These are phyloP conservation scores for Heliconius melpomene DNA, from an alignment of 1,140 invertebrate species.

Conservation along the genomic window DNA sequence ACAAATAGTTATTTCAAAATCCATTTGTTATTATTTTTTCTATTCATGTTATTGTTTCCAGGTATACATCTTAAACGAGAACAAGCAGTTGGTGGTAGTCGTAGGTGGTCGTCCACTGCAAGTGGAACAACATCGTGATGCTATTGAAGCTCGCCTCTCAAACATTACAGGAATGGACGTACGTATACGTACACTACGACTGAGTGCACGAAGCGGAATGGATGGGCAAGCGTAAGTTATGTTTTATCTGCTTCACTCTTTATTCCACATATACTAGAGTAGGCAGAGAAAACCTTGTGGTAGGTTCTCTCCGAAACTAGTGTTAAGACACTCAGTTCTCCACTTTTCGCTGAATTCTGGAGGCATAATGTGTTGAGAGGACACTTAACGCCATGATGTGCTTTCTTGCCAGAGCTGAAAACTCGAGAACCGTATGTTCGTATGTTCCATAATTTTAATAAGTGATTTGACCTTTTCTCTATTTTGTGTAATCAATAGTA, in stretches of 20 bases:
- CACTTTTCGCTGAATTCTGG: too few species aligned
- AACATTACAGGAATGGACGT: slow-evolving; percentile 89
- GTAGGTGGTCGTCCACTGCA: slow-evolving; percentile 88
- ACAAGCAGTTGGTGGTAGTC: slow-evolving; percentile 89
- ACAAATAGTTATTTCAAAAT: too few species aligned
- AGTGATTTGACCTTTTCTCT: not conserved
- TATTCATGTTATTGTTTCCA: slow-evolving; percentile 50
- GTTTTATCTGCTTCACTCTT: not conserved
- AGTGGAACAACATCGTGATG: slow-evolving; percentile 86
- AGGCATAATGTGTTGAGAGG: too few species aligned
- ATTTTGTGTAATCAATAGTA: not conserved
- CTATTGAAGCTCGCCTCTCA: slow-evolving; percentile 86
- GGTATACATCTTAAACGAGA: slow-evolving; percentile 91
- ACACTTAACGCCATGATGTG: too few species aligned
- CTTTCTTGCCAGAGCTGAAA: too few species aligned
- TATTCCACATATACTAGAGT: not conserved
- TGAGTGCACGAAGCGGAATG: slow-evolving; percentile 81
- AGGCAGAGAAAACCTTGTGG: too few species aligned
- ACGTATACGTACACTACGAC: slow-evolving; percentile 88
- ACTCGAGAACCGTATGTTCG: too few species aligned
- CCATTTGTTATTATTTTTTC: too few species aligned
- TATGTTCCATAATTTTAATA: not conserved
- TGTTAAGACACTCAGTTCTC: too few species aligned
- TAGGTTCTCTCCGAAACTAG: too few species aligned
- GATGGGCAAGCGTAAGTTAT: slow-evolving; percentile 86